A percentile compares a stretch with the other conserved stretches of the same genome.
Evolutionary conservation across 1,140 invertebrate species (phyloP).

Genomic region (Stegodyphus mimosarum): DNA sequence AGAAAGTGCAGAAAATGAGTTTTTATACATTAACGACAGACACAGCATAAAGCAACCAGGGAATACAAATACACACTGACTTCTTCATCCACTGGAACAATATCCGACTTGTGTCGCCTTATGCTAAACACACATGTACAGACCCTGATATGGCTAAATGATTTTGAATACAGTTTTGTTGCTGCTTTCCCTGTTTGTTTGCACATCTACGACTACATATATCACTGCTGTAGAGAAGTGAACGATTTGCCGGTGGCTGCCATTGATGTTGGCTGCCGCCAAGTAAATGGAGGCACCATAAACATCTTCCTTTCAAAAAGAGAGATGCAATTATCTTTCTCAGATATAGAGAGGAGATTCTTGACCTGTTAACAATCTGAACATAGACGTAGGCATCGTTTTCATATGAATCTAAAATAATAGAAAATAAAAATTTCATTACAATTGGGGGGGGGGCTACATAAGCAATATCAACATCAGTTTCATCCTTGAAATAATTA

Average conservation of each 20-base stretch:
- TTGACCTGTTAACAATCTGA: slow-evolving; percentile 96
- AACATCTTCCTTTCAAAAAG: slow-evolving; percentile 23
- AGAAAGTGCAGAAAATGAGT: slow-evolving; percentile 55
- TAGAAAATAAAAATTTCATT: no score
- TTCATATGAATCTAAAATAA: slow-evolving; percentile 96
- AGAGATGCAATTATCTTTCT: slow-evolving; percentile 59
- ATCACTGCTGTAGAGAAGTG: slow-evolving; percentile 57
- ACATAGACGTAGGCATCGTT: slow-evolving; percentile 99
- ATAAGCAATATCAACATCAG: no score
- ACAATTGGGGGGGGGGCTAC: no score
- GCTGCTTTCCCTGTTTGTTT: slow-evolving; percentile 22
- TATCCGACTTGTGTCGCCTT: no score
- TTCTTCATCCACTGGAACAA: no score
- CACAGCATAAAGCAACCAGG: slow-evolving; percentile 54
- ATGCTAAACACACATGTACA: not conserved
- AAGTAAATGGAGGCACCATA: slow-evolving; percentile 52
- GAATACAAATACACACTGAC: slow-evolving; percentile 4
- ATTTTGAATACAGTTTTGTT: slow-evolving; percentile 27
- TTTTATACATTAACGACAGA: slow-evolving; percentile 36
- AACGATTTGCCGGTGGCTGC: slow-evolving; percentile 32
- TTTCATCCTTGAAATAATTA: no score
- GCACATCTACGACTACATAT: slow-evolving; percentile 57
- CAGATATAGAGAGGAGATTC: slow-evolving; percentile 98
- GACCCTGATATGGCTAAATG: slow-evolving; percentile 54
- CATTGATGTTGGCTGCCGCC: slow-evolving; percentile 13